These are phyloP conservation scores for Acronicta aceris DNA, from an alignment of 2,888 invertebrate species.

Conservation along the genomic window DNA sequence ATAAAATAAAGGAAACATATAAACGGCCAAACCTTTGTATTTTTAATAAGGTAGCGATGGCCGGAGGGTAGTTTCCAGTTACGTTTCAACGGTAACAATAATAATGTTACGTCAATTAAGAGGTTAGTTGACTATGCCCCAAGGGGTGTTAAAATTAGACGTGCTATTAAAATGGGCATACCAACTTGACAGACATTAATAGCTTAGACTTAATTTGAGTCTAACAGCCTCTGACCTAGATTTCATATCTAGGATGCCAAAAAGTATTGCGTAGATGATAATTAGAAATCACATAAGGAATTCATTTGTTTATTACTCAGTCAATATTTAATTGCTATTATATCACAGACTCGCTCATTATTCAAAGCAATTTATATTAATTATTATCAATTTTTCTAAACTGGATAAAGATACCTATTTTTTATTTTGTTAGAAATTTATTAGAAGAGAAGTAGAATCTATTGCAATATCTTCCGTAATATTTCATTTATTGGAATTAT, in stretches of 20 bases:
- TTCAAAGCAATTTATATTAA: too few species aligned
- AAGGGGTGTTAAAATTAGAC: conserved; percentile 25
- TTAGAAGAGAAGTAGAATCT: too few species aligned
- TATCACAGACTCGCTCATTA: neutral
- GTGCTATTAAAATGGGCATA: conserved; percentile 32
- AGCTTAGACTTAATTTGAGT: conserved; percentile 27
- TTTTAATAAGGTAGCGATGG: conserved; percentile 1
- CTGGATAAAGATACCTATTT: too few species aligned
- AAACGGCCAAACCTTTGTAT: neutral
- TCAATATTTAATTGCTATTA: conserved; percentile 2
- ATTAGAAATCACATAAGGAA: conserved; percentile 5
- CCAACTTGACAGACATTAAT: conserved; percentile 19
- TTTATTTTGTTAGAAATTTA: too few species aligned
- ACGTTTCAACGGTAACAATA: conserved; percentile 20
- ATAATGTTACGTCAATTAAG: conserved; percentile 39
- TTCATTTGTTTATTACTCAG: neutral
- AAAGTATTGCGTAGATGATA: conserved; percentile 7
- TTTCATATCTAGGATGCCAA: conserved; percentile 12
- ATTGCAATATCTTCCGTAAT: too few species aligned
- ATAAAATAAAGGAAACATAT: neutral
- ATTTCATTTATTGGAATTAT: too few species aligned
- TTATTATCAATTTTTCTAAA: too few species aligned
- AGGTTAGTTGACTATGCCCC: conserved; percentile 20
- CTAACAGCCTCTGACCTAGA: conserved; percentile 29
- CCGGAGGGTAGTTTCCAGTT: conserved; percentile 42